Conservation (phyloP, 2,888 invertebrate species). For the Drosophila rellima region DNA sequence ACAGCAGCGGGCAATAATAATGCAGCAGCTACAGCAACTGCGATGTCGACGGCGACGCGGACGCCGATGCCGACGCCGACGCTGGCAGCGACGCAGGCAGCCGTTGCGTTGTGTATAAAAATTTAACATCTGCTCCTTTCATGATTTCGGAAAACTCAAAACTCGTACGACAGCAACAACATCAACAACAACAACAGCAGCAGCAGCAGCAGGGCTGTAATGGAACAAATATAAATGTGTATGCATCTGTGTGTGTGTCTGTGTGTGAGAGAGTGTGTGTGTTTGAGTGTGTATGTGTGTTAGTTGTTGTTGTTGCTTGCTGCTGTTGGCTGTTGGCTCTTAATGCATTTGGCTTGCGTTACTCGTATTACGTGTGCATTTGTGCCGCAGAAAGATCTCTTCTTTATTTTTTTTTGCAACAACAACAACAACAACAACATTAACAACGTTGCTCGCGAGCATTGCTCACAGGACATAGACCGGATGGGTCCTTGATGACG, state of each 20-base stretch:
- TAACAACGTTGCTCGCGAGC: conserved; percentile 16
- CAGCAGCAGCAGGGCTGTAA: conserved; percentile 67
- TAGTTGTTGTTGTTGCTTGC: conserved; percentile 15
- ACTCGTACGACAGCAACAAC: conserved; percentile 73
- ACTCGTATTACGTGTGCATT: conserved; percentile 81
- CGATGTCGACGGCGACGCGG: conserved; percentile 18
- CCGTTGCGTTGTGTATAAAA: conserved; percentile 76
- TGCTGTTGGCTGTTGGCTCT: conserved; percentile 56
- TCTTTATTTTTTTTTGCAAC: conserved; percentile 21
- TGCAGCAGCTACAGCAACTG: conserved; percentile 42
- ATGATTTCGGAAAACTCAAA: conserved; percentile 85
- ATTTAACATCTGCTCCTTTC: conserved; percentile 85
- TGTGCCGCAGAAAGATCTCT: conserved; percentile 68
- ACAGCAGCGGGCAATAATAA: conserved; percentile 62
- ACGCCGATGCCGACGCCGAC: conserved; percentile 40
- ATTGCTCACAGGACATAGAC: conserved; percentile 47
- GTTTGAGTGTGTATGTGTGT: conserved; percentile 26
- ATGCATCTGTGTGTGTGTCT: conserved; percentile 23
- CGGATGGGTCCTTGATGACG: conserved; percentile 64
- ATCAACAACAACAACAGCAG: conserved; percentile 44
- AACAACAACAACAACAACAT: conserved; percentile 11
- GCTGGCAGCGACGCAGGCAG: conserved; percentile 41
- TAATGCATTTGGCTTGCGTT: conserved; percentile 81
- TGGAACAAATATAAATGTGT: conserved; percentile 71
- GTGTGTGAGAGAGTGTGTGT: conserved; percentile 22